Percentiles rank a stretch among this genome's conserved stretches.
phyloP scores from a whole-genome alignment of 2,888 invertebrate genomes.

The Epiblema foenella region DNA sequence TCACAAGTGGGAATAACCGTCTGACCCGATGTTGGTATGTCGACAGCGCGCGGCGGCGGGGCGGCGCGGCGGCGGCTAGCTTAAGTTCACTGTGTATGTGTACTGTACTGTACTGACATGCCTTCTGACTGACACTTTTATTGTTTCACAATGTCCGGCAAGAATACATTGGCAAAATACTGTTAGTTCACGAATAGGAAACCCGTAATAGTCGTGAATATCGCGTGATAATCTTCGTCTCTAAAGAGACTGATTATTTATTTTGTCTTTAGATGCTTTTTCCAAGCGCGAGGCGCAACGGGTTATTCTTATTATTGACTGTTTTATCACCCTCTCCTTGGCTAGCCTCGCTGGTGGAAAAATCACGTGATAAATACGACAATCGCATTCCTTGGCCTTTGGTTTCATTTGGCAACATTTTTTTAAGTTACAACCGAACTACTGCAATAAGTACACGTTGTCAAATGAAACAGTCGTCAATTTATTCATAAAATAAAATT shows the following conservation, averaged over 20 bases:
- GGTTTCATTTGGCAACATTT: constrained; percentile 1
- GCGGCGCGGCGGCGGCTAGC: constrained; percentile 23
- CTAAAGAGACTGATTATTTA: no score
- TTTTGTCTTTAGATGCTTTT: no score
- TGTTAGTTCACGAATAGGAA: neutral
- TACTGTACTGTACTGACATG: constrained; percentile 1
- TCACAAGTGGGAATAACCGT: neutral
- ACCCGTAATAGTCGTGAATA: neutral
- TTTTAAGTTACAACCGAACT: constrained; percentile 1
- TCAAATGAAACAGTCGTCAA: neutral
- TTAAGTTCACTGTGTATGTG: constrained; percentile 6
- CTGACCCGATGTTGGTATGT: constrained; percentile 10
- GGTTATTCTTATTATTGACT: no score
- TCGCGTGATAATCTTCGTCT: neutral
- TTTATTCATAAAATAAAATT: neutral
- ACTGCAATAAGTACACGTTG: neutral
- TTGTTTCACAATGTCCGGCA: neutral
- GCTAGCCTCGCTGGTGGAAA: neutral
- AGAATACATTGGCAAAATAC: neutral
- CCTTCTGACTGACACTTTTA: constrained; percentile 9
- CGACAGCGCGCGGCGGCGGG: constrained; percentile 6
- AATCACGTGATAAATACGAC: constrained; percentile 3
- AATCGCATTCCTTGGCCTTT: neutral
- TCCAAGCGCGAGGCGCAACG: no score
- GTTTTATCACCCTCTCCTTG: no score